Evolutionary conservation across 2,888 invertebrate species (phyloP).

Genomic region (Tryphoninae sp.): DNA sequence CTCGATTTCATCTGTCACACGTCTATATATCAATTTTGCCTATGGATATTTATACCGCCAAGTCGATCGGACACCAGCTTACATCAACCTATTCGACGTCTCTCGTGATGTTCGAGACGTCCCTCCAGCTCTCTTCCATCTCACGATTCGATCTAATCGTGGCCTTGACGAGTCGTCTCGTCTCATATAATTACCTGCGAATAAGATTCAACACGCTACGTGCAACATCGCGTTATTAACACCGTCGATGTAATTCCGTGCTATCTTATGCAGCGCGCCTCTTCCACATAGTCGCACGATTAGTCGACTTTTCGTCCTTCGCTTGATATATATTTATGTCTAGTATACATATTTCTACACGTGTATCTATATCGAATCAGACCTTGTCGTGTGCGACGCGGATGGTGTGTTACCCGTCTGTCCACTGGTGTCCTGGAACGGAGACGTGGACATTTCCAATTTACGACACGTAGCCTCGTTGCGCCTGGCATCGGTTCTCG

Average conservation of each 20-base stretch:
- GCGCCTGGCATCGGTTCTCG: slow-evolving; percentile 42
- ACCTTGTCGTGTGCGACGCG: slow-evolving; percentile 29
- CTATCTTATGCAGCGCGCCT: slow-evolving; percentile 12
- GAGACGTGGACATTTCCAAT: slow-evolving; percentile 58
- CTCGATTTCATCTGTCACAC: background rate
- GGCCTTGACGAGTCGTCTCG: slow-evolving; percentile 50
- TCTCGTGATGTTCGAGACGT: slow-evolving; percentile 25
- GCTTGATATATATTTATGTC: slow-evolving; percentile 1
- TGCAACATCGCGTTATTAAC: slow-evolving; percentile 28
- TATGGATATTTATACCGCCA: background rate
- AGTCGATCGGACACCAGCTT: background rate
- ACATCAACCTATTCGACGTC: slow-evolving; percentile 32
- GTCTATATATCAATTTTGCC: background rate
- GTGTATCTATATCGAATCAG: slow-evolving; percentile 11
- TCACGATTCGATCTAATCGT: slow-evolving; percentile 45
- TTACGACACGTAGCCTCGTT: slow-evolving; percentile 58
- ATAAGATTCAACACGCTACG: slow-evolving; percentile 16
- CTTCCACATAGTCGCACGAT: slow-evolving; percentile 39
- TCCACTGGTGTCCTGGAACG: slow-evolving; percentile 45
- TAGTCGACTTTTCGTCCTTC: slow-evolving; percentile 47
- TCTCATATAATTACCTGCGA: slow-evolving; percentile 42
- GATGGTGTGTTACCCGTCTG: slow-evolving; percentile 37
- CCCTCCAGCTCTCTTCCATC: slow-evolving; percentile 9
- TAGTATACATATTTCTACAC: background rate
- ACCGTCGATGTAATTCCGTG: slow-evolving; percentile 33